Conservation (phyloP, 2,113 vertebrate species). For the Castor canadensis region DNA sequence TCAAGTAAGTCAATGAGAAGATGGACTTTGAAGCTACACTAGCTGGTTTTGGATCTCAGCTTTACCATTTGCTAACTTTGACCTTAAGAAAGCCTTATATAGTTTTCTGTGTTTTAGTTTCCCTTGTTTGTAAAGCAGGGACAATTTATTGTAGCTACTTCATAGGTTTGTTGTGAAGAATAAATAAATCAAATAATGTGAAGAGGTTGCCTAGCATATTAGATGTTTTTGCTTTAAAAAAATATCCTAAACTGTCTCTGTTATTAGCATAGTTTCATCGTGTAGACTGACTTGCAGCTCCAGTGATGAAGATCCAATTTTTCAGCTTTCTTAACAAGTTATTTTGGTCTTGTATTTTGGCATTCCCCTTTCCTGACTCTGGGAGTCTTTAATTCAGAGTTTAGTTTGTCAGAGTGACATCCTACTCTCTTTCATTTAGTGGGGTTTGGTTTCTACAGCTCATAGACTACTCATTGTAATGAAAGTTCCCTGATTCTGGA, state of each 20-base stretch:
- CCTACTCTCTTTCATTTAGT: neutral
- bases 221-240: slow-evolving; percentile 34
- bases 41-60: neutral
- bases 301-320: slow-evolving; percentile 15
- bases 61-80: neutral
- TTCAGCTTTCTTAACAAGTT: slow-evolving; percentile 53
- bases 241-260: slow-evolving; percentile 9
- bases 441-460: slow-evolving; percentile 6
- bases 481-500: neutral
- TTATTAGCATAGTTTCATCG: slow-evolving; percentile 58
- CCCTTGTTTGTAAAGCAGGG: neutral
- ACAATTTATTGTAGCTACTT: neutral
- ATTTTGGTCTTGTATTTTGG: slow-evolving; percentile 55
- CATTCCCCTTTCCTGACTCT: slow-evolving; percentile 18
- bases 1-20: neutral
- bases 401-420: neutral
- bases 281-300: slow-evolving; percentile 30
- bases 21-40: neutral
- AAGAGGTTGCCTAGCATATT: slow-evolving; percentile 34
- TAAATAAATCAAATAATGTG: slow-evolving; percentile 24
- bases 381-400: slow-evolving; percentile 33
- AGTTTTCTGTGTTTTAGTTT: neutral
- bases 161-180: slow-evolving; percentile 9
- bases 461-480: neutral
- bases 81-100: neutral